Evolutionary conservation across 2,113 vertebrate species (phyloP), one percentile per base, ranked within the genome.

Genomic region (Takifugu bimaculatus): DNA sequence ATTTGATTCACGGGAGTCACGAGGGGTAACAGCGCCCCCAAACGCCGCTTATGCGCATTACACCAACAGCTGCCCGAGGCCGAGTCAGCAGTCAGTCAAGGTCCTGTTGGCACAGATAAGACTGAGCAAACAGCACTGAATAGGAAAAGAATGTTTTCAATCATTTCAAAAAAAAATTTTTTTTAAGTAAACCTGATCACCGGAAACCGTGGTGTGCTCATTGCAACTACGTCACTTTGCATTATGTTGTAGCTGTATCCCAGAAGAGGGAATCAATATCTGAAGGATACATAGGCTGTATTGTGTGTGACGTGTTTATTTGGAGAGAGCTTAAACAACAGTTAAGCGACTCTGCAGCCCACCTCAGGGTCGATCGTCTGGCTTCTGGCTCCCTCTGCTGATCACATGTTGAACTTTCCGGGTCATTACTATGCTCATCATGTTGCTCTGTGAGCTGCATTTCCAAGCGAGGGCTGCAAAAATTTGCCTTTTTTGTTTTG

Each of bases 341-440:
- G 35, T 11, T 39, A 1, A 39, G 5, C 35, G 35, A 58, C 60
- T 61, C 52, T 55, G 47, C 35, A 65, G 60, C 52, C 49, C 5
- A 44, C 27, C 67, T 11, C 27, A 50, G 5, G 11, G 20, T 51
- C 11, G 14, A 75, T 77, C 49, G 26, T 54, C 72, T 75, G 82
- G 70, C 64, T 68, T 82, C 54, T 86, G 82, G 76, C 70, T 58
- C 85, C 86, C 88, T 82, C 90, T 89, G 75, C 72, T 87, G 91
- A 73, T 68, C 76, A 82, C 57, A 76, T 53, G 15, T 63, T 67
- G 71, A 85, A 83, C 56, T 68, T 65, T 27, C 57, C 39, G 10
- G 44, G 42, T 15, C 45, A 69, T 74, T 48, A 32, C 6, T 14
- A 35, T 47, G 28, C 45, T 54, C 48, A 63, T 54, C 48, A 14